Evolutionary conservation across 2,797 vertebrate species (phyloP), one percentile per base, ranked within the genome.

Genomic region (Ctenopoma kingsleyae): DNA sequence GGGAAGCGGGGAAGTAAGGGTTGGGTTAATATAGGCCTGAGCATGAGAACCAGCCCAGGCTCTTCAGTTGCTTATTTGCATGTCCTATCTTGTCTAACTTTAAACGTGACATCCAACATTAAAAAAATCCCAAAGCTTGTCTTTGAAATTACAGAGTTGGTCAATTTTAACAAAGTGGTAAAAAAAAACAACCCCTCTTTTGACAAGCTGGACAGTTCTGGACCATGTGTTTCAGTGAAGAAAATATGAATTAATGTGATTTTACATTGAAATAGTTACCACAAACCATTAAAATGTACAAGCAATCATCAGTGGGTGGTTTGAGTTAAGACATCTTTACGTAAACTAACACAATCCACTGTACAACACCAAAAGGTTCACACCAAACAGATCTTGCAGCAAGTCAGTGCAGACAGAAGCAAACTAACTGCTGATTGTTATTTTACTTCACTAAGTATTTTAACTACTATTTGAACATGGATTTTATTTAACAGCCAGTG

Each of bases 11-110:
- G 76, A 85, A 81, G 57, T 62, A 77, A 87, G 90, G 89, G 91
- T 87, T 91, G 84, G 87, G 87, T 81, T 77, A 80, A 85, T 53
- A 78, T 89, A 71, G 70, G 87, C 78, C 88, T 54, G 80, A 87
- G 90, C 89, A 91, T 93, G 91, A 92, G 87, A 93, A 93, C 83
- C 69, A 69, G 80, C 66, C 23, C 17, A 4, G 47, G 77, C 78
- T 84, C 87, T 91, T 93, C 89, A 71, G 88, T 90, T 93, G 76
- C 89, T 91, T 85, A 91, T 94, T 92, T 92, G 84, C 94, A 94
- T 88, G 93, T 74, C 53, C 81, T 74, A 75, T 93, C 94, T 92
- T 93, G 93, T 89, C 81, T 47, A 70, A 82, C 76, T 83, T 78
- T 67, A 57, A 83, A 88, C 71, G 72, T 77, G 25, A 88, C 71